Evolutionary conservation across 2,113 vertebrate genomes (phyloP).

Genomic region (Alosa alosa): DNA sequence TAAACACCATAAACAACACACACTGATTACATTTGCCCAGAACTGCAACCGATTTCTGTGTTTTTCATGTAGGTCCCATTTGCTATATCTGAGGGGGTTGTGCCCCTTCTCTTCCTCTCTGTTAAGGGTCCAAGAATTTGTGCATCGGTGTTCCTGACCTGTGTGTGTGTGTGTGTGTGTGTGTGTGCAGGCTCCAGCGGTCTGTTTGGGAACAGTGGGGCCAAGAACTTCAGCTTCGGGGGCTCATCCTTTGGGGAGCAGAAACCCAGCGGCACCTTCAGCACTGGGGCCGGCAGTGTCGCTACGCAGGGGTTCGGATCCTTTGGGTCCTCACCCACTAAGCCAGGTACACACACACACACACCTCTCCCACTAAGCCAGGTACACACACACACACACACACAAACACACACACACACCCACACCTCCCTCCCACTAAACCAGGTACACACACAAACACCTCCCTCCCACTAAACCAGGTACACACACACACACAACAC

Average conservation of each 20-base stretch:
- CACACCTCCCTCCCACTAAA: too few species aligned
- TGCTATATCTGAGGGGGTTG: too few species aligned
- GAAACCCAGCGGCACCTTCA: constrained; percentile 88
- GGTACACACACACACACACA: too few species aligned
- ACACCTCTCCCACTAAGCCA: too few species aligned
- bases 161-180: not conserved
- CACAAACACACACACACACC: too few species aligned
- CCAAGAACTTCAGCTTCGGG: constrained; percentile 85
- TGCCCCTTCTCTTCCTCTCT: not conserved
- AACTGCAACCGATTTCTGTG: not conserved
- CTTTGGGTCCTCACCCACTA: constrained; percentile 78
- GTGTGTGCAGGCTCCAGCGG: constrained; percentile 71
- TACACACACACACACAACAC: too few species aligned
- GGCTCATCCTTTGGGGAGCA: constrained; percentile 83
- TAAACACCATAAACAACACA: too few species aligned
- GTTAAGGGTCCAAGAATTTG: not conserved
- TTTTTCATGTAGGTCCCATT: not conserved
- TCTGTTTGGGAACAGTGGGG: constrained; percentile 88
- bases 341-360: constrained; percentile 74
- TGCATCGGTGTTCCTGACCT: not conserved
- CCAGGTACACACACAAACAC: too few species aligned
- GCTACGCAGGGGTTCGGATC: constrained; percentile 91
- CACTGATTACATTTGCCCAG: too few species aligned
- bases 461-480: too few species aligned
- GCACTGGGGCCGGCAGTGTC: constrained; percentile 82